phyloP scores from a whole-genome alignment of 2,888 invertebrate genomes.

The Epinotia bilunana region DNA sequence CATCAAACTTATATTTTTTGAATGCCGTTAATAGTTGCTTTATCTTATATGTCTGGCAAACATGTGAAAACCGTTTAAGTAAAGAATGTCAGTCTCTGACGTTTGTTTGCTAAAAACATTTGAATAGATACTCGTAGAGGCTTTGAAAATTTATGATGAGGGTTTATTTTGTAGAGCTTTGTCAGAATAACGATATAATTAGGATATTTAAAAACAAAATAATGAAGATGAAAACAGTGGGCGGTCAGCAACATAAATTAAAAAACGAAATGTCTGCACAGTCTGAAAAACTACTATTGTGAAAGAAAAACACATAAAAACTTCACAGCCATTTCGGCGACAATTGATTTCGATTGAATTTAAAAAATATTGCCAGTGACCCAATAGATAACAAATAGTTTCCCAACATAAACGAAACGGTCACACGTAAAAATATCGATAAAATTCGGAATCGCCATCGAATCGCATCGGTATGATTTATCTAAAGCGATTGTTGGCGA shows the following conservation, averaged over 20 bases:
- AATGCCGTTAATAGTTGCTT: too few species aligned
- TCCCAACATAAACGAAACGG: conserved; percentile 14
- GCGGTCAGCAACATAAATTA: neutral
- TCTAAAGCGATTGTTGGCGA: conserved; percentile 39
- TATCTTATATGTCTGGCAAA: too few species aligned
- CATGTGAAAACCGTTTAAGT: too few species aligned
- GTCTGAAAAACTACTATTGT: neutral
- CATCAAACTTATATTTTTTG: too few species aligned
- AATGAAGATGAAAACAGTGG: neutral
- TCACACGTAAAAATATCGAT: conserved; percentile 34
- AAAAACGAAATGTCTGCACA: neutral
- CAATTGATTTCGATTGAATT: neutral
- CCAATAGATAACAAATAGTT: neutral
- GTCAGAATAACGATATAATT: too few species aligned
- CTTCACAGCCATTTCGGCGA: neutral
- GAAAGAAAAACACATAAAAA: neutral
- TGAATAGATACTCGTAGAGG: too few species aligned
- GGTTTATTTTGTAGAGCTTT: too few species aligned
- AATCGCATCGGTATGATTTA: conserved; percentile 40
- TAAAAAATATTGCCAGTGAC: conserved; percentile 1
- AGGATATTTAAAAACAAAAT: neutral
- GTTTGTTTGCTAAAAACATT: too few species aligned
- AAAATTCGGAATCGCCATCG: conserved; percentile 9
- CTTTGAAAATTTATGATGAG: too few species aligned
- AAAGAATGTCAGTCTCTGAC: too few species aligned